Percentiles rank a stretch among this genome's conserved stretches.
Conservation (phyloP, 2,113 vertebrate genomes). For the Aythya baeri region DNA sequence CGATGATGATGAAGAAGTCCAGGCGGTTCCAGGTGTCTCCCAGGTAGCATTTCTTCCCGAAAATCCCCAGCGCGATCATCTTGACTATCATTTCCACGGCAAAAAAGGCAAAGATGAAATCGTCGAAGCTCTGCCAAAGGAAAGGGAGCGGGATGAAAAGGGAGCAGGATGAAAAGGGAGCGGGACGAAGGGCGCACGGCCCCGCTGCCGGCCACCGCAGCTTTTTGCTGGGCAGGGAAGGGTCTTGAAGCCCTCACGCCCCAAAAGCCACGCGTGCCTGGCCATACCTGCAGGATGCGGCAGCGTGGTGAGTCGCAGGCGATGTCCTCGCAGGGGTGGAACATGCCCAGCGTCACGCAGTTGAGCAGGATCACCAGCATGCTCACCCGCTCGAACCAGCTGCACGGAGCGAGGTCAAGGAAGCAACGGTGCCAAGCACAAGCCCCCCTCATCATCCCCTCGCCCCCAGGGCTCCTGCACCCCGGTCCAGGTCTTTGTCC, state of each 20-base stretch:
- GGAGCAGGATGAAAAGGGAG: neutral
- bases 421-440: neutral
- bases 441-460: neutral
- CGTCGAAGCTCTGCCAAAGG: conserved; percentile 89
- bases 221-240: no score
- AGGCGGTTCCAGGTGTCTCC: conserved; percentile 99
- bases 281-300: conserved; percentile 87
- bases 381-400: conserved; percentile 97
- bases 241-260: neutral
- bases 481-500: neutral
- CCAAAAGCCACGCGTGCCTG: rapidly evolving
- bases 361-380: conserved; percentile 99
- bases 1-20: conserved; percentile 97
- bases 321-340: conserved; percentile 96
- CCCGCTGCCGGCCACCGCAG: no score
- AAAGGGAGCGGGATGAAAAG: neutral
- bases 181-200: neutral
- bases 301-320: conserved; percentile 92
- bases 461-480: neutral
- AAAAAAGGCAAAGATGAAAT: conserved; percentile 99
- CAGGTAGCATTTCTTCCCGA: conserved; percentile 97
- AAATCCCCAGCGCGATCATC: conserved; percentile 98
- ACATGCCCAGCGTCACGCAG: conserved; percentile 98
- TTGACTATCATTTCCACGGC: conserved; percentile 99
- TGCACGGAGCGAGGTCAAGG: conserved; percentile 83